These are phyloP conservation scores for Anthopleura xanthogrammica DNA, from an alignment of 92 coral and sea anemone genomes.

Conservation along the genomic window DNA sequence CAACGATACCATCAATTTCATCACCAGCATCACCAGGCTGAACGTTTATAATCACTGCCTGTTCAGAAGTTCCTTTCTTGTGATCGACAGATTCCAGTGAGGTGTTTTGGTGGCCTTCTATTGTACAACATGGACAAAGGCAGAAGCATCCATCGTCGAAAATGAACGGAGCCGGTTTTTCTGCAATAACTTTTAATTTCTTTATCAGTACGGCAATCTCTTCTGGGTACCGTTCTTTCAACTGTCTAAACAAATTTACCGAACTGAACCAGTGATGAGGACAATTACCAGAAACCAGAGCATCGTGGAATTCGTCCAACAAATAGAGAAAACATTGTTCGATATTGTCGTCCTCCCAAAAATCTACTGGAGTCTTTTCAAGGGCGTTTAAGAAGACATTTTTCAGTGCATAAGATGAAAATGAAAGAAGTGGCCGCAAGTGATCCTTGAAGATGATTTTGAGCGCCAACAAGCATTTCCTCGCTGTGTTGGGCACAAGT, in stretches of 20 bases:
- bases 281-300: slow-evolving; percentile 21
- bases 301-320: slow-evolving; percentile 26
- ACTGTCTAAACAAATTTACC: slow-evolving; percentile 25
- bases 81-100: too few species aligned
- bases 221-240: neutral
- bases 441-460: slow-evolving; percentile 45
- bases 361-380: slow-evolving; percentile 27
- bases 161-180: neutral
- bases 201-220: neutral
- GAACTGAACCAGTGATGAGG: slow-evolving; percentile 42
- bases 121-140: slow-evolving; percentile 7
- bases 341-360: slow-evolving; percentile 37
- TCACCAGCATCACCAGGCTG: neutral
- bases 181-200: neutral
- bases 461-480: slow-evolving; percentile 54
- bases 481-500: slow-evolving; percentile 42
- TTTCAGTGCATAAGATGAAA: slow-evolving; percentile 30
- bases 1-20: too few species aligned
- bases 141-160: slow-evolving; percentile 16
- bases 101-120: too few species aligned
- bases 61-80: too few species aligned
- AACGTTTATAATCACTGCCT: too few species aligned
- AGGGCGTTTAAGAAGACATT: slow-evolving; percentile 37
- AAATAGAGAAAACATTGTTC: slow-evolving; percentile 28
- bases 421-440: slow-evolving; percentile 24